These are phyloP conservation scores for Catharus ustulatus DNA, from an alignment of 2,797 vertebrate genomes.

Conservation along the genomic window DNA sequence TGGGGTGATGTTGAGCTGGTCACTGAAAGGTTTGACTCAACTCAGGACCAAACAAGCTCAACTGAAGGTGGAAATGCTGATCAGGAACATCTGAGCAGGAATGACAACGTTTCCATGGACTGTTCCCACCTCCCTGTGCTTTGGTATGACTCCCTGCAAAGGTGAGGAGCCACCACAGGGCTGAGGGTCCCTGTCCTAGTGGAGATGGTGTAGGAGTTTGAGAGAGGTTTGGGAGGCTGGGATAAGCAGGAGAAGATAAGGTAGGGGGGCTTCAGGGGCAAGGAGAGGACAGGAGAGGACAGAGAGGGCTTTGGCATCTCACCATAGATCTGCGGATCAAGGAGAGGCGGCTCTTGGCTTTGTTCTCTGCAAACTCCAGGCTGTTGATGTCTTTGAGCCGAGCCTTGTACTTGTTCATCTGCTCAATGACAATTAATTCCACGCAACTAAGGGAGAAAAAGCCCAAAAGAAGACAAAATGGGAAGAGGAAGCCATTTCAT, in stretches of 20 bases:
- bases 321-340: constrained; percentile 95
- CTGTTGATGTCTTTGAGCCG: constrained; percentile 96
- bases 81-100: not conserved
- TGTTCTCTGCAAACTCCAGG: constrained; percentile 96
- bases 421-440: constrained; percentile 92
- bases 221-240: not conserved
- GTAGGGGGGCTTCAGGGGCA: constrained; percentile 5
- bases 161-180: not conserved
- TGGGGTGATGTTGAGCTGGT: accelerated
- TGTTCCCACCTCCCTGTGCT: not conserved
- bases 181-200: not conserved
- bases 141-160: not conserved
- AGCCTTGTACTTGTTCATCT: constrained; percentile 97
- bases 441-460: constrained; percentile 83
- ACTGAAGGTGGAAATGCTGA: not conserved
- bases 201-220: not conserved
- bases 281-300: constrained; percentile 26
- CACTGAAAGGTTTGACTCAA: not conserved
- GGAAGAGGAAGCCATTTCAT: not conserved
- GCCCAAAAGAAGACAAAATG: not conserved
- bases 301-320: constrained; percentile 63
- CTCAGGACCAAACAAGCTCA: not conserved
- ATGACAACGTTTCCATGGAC: accelerated
- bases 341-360: constrained; percentile 93
- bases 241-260: constrained; percentile 47